These are phyloP conservation scores for Nematopogon swammerdamellus DNA, from an alignment of 2,888 invertebrate species.

Conservation along the genomic window DNA sequence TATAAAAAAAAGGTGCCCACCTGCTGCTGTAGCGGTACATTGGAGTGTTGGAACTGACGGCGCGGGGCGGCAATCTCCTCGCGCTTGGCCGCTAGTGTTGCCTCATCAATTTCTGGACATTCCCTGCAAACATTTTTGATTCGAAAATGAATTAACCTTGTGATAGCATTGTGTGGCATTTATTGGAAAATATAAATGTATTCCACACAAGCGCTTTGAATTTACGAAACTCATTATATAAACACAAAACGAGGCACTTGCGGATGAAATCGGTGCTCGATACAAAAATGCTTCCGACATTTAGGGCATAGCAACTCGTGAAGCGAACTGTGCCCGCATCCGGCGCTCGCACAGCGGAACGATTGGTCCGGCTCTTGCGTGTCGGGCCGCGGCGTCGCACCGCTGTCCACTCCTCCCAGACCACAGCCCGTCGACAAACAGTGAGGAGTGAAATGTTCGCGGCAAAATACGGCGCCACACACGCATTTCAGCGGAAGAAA, in stretches of 20 bases:
- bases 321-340: slow-evolving; percentile 59
- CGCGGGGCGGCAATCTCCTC: slow-evolving; percentile 59
- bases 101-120: slow-evolving; percentile 55
- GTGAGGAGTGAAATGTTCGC: slow-evolving; percentile 60
- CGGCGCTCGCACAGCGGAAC: slow-evolving; percentile 53
- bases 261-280: slow-evolving; percentile 62
- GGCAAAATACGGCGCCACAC: slow-evolving; percentile 64
- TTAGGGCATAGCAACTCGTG: slow-evolving; percentile 63
- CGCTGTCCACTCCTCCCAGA: slow-evolving; percentile 15
- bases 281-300: slow-evolving; percentile 67
- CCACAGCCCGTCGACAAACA: slow-evolving; percentile 51
- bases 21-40: slow-evolving; percentile 60
- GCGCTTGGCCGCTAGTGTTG: slow-evolving; percentile 50
- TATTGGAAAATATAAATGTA: too few relatives aligned
- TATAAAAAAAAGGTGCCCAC: too few relatives aligned
- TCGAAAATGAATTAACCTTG: too few relatives aligned
- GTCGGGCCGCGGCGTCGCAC: slow-evolving; percentile 32
- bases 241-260: too few relatives aligned
- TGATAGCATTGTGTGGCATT: too few relatives aligned
- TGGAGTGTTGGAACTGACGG: slow-evolving; percentile 60
- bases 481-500: slow-evolving; percentile 68
- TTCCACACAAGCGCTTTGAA: too few relatives aligned
- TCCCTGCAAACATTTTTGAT: slow-evolving; percentile 31
- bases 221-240: too few relatives aligned
- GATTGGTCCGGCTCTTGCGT: slow-evolving; percentile 37